Evolutionary conservation across 2,797 vertebrate species (phyloP).

Genomic region (Nothura maculosa): DNA sequence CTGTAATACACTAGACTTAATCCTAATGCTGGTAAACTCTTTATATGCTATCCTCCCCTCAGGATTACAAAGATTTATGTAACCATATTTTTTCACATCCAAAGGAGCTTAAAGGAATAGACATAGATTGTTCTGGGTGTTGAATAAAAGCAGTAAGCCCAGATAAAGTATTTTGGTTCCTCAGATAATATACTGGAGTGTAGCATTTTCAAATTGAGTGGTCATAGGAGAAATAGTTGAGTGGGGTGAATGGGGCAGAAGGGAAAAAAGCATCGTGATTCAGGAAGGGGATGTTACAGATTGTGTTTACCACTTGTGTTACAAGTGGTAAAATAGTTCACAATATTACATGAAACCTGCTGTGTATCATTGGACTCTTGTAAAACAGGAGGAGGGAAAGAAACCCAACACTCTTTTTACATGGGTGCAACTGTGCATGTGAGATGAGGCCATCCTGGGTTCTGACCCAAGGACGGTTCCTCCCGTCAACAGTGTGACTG

Average conservation of each 20-base stretch:
- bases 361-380: neutral
- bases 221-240: neutral
- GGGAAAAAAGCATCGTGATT: conserved; percentile 8
- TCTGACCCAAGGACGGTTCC: neutral
- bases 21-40: conserved; percentile 65
- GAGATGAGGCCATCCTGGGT: neutral
- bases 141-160: conserved; percentile 67
- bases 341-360: neutral
- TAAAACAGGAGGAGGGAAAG: neutral
- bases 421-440: neutral
- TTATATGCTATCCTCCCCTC: conserved; percentile 37
- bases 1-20: conserved; percentile 55
- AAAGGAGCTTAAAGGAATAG: conserved; percentile 69
- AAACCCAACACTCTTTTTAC: neutral
- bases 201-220: conserved; percentile 25
- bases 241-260: neutral
- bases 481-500: conserved; percentile 28
- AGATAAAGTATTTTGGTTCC: conserved; percentile 52
- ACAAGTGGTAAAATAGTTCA: neutral
- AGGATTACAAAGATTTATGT: conserved; percentile 76
- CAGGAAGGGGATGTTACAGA: neutral
- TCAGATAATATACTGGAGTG: conserved; percentile 31
- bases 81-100: conserved; percentile 68
- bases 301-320: neutral
- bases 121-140: conserved; percentile 66